These are phyloP conservation scores for Drosophila subsilvestris DNA, from an alignment of 2,888 invertebrate genomes.

Conservation along the genomic window DNA sequence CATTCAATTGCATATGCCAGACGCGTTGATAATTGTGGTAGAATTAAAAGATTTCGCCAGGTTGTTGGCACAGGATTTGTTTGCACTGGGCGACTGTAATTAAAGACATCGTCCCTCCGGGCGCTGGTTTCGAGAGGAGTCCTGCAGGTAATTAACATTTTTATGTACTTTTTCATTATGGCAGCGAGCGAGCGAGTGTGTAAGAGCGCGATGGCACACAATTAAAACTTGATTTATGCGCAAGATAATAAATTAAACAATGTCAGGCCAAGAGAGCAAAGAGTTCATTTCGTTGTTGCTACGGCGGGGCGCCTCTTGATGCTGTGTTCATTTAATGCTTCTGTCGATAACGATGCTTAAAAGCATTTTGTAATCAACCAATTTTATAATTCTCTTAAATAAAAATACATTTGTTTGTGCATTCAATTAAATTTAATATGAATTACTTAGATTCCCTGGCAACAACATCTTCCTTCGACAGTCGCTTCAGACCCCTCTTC, in stretches of 20 bases:
- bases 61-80: conserved; percentile 8
- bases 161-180: conserved; percentile 63
- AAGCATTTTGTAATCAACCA: conserved; percentile 57
- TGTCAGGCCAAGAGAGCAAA: conserved; percentile 24
- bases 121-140: conserved; percentile 35
- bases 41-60: conserved; percentile 66
- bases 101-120: conserved; percentile 15
- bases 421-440: neutral
- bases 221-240: conserved; percentile 73
- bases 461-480: neutral
- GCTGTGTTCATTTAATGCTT: conserved; percentile 49
- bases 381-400: conserved; percentile 24
- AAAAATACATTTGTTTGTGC: neutral
- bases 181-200: neutral
- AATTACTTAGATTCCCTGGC: too few relatives aligned
- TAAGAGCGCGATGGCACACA: conserved; percentile 54
- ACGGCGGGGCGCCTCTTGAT: conserved; percentile 16
- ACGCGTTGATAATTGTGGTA: conserved; percentile 63
- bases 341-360: conserved; percentile 54
- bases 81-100: conserved; percentile 12
- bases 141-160: conserved; percentile 73
- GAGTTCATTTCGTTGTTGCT: conserved; percentile 1
- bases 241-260: conserved; percentile 66
- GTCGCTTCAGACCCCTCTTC: neutral
- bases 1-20: conserved; percentile 70